Base-by-base conservation (phyloP, 2,888 invertebrate genomes). In the Ceriagrion tenellum region DNA sequence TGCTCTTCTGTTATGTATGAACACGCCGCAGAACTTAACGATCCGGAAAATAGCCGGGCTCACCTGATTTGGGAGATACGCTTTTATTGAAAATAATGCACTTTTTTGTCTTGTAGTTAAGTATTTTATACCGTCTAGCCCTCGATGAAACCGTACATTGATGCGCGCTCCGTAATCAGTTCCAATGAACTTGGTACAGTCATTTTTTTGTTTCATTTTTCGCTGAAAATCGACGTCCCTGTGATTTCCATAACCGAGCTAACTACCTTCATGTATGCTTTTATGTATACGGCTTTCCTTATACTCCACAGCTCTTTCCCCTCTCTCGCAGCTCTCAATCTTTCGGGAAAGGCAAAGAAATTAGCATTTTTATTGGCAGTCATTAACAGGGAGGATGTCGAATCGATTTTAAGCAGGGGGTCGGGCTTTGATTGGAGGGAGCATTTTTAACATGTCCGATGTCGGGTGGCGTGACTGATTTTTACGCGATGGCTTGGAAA, bases 331-430 rank as follows among this genome's bases (percentile, higher is more conserved):
- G 6, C 90, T 55, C 90, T 55, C 56, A 35, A 59, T 35, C n/a
- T n/a, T 91, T n/a, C 47, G 47, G 4, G n/a, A 63, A 26, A 47
- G 26, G 93, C 40, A 69, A 69, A 56, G 23, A 26, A 59, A 93
- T 74, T 74, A 69, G 47, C 93, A 93, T 93, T 93, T 93, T 93
- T 93, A 93, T 93, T 93, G 69, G 89, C 35, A 93, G 93, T 93
- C 69, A 93, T 93, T 93, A 93, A 59, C 63, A 47, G 2, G n/a
- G 74, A 74, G 93, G 47, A 74, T 93, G 93, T 93, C 93, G 93
- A 93, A 93, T 93, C 93, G 93, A 93, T 93, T 93, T 81, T 55
- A 47, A 0, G 93, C 26, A 26, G 91, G 55, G 81, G 81, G 81
- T 81, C 35, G 12, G 30, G 81, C 81, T 81, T 81, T 81, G 81